Base-by-base conservation (phyloP, 2,113 vertebrate genomes). In the Romanogobio albipinnatus region DNA sequence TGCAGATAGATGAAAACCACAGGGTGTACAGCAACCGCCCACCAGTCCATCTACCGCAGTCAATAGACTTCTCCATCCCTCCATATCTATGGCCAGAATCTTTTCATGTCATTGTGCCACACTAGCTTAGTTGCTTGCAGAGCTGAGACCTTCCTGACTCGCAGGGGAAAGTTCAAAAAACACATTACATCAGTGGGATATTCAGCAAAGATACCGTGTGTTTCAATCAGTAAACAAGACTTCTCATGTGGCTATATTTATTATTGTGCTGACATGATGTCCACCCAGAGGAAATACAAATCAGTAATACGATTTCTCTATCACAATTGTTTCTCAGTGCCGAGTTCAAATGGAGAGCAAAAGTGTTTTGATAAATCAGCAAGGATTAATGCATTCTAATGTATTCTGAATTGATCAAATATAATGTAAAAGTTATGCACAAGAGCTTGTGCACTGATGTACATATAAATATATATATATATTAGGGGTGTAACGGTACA, bases 1-100 rank as follows among this genome's bases (percentile, higher is more conserved):
- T 47, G 39, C 43, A 62, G 56, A 79, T 9, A 22, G 77, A 79
- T 62, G 58, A 29, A 79, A 79, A 62, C 77, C 77, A 47, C 58
- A 29, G 76, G 76, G 36, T 26, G n/a, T 62, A 47, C 14, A 47
- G 3, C n/a, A 26, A 24, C 36, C 58, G 1, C 76, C 58, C 62
- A 79, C 36, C 8, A 45, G 22, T 78, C 53, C 33, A 43, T 59
- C 53, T 59, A 59, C 53, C 10, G 19, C 51, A 77, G 75, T 43
- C 76, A 43, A 79, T 62, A 26, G 22, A 47, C 9, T 15, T 78
- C 19, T 59, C 53, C 26, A 43, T 45, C 36, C 51, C 10, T 62
- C 59, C 58, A 79, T n/a, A 79, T 74, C 39, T 64, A 45, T 47
- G 58, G 58, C 36, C 58, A 47, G 8, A 26, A 62, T 64, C 39